Percentiles rank a stretch among this genome's conserved stretches.
Evolutionary conservation across 2,888 invertebrate species (phyloP).

Genomic region (Xylota segnis): DNA sequence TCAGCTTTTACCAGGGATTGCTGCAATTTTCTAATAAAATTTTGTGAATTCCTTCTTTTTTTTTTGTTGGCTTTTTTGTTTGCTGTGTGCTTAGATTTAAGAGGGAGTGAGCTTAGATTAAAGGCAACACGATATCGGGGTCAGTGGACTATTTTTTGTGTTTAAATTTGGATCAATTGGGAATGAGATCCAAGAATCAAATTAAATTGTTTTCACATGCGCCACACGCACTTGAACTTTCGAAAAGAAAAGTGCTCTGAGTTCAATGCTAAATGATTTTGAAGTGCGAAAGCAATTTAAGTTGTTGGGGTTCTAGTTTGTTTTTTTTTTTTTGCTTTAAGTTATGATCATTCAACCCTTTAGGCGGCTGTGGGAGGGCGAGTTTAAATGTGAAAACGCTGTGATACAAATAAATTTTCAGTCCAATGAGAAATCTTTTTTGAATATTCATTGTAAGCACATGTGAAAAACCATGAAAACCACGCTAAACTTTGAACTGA

Average conservation of each 20-base stretch:
- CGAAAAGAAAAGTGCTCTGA: slow-evolving; percentile 36
- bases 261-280: slow-evolving; percentile 64
- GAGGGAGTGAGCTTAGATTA: slow-evolving; percentile 42
- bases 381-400: too few species aligned
- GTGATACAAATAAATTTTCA: too few species aligned
- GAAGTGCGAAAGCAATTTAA: slow-evolving; percentile 21
- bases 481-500: background rate
- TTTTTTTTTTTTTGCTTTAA: slow-evolving; percentile 5
- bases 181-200: slow-evolving; percentile 35
- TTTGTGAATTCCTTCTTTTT: background rate
- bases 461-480: background rate
- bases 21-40: slow-evolving; percentile 72
- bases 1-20: slow-evolving; percentile 38
- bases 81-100: slow-evolving; percentile 34
- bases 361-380: too few species aligned
- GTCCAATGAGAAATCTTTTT: too few species aligned
- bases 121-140: slow-evolving; percentile 26
- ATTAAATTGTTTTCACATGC: slow-evolving; percentile 56
- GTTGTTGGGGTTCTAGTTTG: background rate
- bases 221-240: slow-evolving; percentile 66
- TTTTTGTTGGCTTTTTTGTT: too few species aligned
- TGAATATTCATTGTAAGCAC: slow-evolving; percentile 31
- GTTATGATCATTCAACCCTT: slow-evolving; percentile 17
- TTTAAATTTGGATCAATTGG: slow-evolving; percentile 63
- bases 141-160: slow-evolving; percentile 60